Percentiles rank a stretch among this genome's conserved stretches.
Conservation (phyloP, 2,113 vertebrate genomes). For the Sporophila hypoxantha region DNA sequence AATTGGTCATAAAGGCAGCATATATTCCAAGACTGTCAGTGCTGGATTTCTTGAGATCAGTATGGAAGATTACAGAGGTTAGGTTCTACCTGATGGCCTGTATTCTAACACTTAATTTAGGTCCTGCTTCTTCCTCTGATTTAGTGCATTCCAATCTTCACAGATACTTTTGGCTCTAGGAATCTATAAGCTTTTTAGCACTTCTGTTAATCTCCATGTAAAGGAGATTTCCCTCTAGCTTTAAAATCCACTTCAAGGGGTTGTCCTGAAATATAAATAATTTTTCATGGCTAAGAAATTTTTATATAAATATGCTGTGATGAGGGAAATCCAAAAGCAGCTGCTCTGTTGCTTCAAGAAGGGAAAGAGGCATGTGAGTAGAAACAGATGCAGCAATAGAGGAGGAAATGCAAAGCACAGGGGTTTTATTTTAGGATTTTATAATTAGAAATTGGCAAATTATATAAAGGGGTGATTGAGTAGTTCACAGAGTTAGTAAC, state of each 20-base stretch:
- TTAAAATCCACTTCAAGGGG: constrained; percentile 22
- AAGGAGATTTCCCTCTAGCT: constrained; percentile 28
- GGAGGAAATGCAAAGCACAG: constrained; percentile 38
- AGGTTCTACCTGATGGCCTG: not conserved
- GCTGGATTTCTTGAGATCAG: not conserved
- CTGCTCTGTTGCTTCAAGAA: not conserved
- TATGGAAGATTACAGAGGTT: not conserved
- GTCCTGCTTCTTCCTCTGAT: not conserved
- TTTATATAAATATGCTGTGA: constrained; percentile 39
- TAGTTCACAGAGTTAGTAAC: constrained; percentile 3
- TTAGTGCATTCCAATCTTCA: not conserved
- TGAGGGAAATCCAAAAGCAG: constrained; percentile 55
- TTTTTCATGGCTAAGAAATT: constrained; percentile 26
- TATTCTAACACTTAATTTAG: not conserved
- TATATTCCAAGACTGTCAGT: not conserved
- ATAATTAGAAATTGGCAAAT: not conserved
- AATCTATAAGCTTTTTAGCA: not conserved
- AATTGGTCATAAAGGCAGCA: not conserved
- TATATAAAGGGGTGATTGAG: not conserved
- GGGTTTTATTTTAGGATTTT: constrained; percentile 28
- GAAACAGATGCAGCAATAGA: constrained; percentile 5
- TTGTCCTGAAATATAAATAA: constrained; percentile 50
- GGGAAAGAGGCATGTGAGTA: constrained; percentile 11
- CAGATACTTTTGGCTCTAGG: not conserved
- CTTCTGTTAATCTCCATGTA: not conserved